Conservation (phyloP, 2,113 vertebrate species). For the Corythornis vintsioides region DNA sequence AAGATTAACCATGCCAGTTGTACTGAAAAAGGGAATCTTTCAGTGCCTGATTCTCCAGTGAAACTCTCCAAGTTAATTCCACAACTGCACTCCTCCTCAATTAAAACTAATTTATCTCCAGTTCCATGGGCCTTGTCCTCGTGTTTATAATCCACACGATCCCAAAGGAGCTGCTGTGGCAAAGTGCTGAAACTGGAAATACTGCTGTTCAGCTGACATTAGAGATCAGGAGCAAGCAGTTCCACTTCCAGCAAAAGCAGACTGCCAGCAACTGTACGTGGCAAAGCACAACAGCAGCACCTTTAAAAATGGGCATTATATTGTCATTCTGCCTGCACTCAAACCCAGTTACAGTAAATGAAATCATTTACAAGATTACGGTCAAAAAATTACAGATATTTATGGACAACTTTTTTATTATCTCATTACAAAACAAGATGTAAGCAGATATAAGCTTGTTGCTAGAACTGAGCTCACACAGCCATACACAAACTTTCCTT, state of each 20-base stretch:
- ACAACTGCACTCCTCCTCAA: neutral
- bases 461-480: neutral
- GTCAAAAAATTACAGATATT: neutral
- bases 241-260: neutral
- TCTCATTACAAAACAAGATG: rapidly evolving
- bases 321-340: neutral
- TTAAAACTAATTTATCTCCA: slow-evolving; percentile 53
- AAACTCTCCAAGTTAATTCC: slow-evolving; percentile 25
- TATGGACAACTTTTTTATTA: neutral
- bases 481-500: neutral
- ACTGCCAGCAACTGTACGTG: neutral
- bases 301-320: neutral
- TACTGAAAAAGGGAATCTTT: neutral
- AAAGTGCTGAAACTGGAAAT: slow-evolving; percentile 46
- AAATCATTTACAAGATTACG: neutral
- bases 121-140: neutral
- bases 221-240: neutral
- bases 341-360: neutral
- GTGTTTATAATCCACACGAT: neutral
- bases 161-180: slow-evolving; percentile 22
- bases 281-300: neutral
- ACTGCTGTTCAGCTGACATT: slow-evolving; percentile 23
- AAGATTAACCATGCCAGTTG: neutral
- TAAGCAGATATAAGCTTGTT: neutral
- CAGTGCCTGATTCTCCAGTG: neutral